Evolutionary conservation across 2,888 invertebrate species (phyloP).

Genomic region (Caenorhabditis macrosperma): DNA sequence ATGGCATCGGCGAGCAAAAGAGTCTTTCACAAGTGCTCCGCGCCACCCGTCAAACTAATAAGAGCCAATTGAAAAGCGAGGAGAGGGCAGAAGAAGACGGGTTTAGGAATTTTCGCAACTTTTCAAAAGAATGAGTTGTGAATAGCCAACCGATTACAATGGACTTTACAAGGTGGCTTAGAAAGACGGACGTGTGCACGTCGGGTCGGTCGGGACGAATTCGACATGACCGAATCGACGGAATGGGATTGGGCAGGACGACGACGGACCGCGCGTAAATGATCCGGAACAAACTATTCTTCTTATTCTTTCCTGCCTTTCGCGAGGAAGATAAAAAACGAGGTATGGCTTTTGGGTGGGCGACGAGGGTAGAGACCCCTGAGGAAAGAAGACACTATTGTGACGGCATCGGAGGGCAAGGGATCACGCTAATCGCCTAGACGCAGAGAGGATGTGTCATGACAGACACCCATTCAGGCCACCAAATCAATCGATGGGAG

Average conservation of each 20-base stretch:
- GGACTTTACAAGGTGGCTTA: slow-evolving; percentile 43
- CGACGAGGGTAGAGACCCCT: background rate
- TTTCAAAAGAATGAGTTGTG: slow-evolving; percentile 35
- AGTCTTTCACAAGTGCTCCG: slow-evolving; percentile 49
- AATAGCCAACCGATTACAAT: slow-evolving; percentile 37
- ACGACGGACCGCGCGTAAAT: slow-evolving; percentile 39
- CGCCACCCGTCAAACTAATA: slow-evolving; percentile 51
- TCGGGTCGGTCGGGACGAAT: slow-evolving; percentile 25
- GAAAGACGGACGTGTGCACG: slow-evolving; percentile 21
- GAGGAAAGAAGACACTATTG: slow-evolving; percentile 3
- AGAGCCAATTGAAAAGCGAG: slow-evolving; percentile 58
- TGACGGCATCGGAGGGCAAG: slow-evolving; percentile 19
- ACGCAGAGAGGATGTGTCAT: slow-evolving; percentile 29
- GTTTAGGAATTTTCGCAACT: slow-evolving; percentile 26
- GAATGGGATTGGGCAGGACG: slow-evolving; percentile 16
- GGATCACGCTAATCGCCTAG: slow-evolving; percentile 7
- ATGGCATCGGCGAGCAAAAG: slow-evolving; percentile 34
- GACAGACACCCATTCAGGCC: slow-evolving; percentile 41
- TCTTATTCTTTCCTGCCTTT: background rate
- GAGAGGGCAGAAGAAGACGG: slow-evolving; percentile 4
- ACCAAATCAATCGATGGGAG: slow-evolving; percentile 49
- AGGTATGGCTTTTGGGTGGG: slow-evolving; percentile 34
- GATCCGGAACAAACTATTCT: slow-evolving; percentile 45
- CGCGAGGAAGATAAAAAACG: slow-evolving; percentile 20
- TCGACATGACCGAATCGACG: slow-evolving; percentile 22